These are phyloP conservation scores for Stenoptilia bipunctidactyla DNA, from an alignment of 2,888 invertebrate genomes.

Conservation along the genomic window DNA sequence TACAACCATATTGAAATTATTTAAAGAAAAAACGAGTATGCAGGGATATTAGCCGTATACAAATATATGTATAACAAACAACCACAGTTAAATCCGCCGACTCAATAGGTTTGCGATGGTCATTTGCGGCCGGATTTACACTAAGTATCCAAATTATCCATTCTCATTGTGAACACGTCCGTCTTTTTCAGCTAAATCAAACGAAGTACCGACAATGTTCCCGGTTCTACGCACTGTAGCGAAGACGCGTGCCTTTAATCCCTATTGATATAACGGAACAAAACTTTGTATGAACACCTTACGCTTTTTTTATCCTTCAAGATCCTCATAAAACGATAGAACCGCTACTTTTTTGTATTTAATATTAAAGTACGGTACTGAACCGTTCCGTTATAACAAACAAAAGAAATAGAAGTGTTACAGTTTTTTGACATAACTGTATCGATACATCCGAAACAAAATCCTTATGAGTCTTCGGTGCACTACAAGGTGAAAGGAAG, in stretches of 20 bases:
- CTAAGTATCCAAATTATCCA: constrained; percentile 33
- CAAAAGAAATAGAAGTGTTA: constrained; percentile 53
- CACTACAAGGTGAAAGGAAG: constrained; percentile 65
- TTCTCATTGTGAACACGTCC: constrained; percentile 27
- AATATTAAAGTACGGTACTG: constrained; percentile 48
- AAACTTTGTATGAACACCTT: constrained; percentile 58
- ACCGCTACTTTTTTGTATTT: constrained; percentile 49
- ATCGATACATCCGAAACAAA: constrained; percentile 41
- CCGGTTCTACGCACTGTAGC: constrained; percentile 30
- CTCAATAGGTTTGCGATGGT: no score
- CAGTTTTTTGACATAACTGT: constrained; percentile 65
- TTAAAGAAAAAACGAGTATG: no score
- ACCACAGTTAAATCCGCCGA: no score
- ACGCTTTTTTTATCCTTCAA: constrained; percentile 40
- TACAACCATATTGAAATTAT: no score
- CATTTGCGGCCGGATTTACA: constrained; percentile 41
- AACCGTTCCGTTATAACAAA: constrained; percentile 48
- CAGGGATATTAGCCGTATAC: no score
- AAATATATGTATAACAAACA: no score
- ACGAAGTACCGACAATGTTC: constrained; percentile 42
- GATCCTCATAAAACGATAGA: constrained; percentile 54
- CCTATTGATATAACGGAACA: constrained; percentile 65
- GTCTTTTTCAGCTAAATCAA: constrained; percentile 66
- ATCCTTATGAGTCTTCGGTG: constrained; percentile 21
- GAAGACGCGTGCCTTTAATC: constrained; percentile 65